Evolutionary conservation across 2,888 invertebrate species (phyloP), one percentile per base, ranked within the genome.

Genomic region (Rhopalosiphum nymphaeae): DNA sequence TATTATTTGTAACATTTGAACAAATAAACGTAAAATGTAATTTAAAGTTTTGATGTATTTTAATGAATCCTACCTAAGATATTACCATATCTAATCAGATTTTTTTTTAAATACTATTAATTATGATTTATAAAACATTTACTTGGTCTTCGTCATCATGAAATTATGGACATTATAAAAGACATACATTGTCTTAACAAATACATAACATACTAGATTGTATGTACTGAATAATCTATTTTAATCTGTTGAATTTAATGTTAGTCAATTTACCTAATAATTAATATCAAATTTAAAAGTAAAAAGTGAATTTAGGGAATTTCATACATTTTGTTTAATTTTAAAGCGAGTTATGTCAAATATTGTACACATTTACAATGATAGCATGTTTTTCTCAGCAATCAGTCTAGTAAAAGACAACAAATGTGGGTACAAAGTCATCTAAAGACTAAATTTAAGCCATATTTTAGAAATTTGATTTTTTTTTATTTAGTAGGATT

Each of bases 1-100:
- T 88, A 42, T 26, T 89, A 25, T 44, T 78, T 84, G 42, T 56
- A 84, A 53, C 42, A 42, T 49, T 84, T 53, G 2, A 78, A 91
- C 29, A 91, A 84, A 56, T 91, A 56, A 29, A 56, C 53, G 36
- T 91, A 84, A 91, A 84, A 91, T 84, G 84, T 42, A 53, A 91
- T 91, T 61, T 53, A 91, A 91, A 3, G 16, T 84, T 91, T 84
- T 29, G n/a, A 29, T 53, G 53, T 91, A 36, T 84, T 91, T 46
- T 90, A 53, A 36, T 49, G 53, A 78, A 11, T 78, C 9, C 36
- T 25, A 78, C 9, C 36, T 25, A 78, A 7, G 21, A 78, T 9
- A 78, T 9, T 36, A 36, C 2, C 78, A 21, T n/a, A 7, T 7
- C 44, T 46, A 78, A 36, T 21, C 9, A 42, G 3, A 36, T 36